Evolutionary conservation across 2,797 vertebrate species (phyloP).

Genomic region (Periophthalmus magnuspinnatus): DNA sequence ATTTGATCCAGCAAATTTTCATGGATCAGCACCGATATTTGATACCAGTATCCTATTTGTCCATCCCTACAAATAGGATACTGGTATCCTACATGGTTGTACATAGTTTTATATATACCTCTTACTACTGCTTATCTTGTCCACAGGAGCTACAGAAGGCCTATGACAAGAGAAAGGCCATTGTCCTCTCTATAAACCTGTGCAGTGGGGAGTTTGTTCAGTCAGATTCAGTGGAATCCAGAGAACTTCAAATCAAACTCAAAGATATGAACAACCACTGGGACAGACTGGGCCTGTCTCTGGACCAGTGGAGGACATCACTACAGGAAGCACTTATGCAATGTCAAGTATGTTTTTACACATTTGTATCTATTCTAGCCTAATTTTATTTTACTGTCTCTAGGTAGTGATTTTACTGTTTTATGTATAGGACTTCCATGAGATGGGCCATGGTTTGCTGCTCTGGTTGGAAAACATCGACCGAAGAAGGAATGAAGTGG

Average conservation of each 20-base stretch:
- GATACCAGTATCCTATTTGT: too few species aligned
- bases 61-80: too few species aligned
- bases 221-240: slow-evolving; percentile 78
- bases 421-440: slow-evolving; percentile 89
- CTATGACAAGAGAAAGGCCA: slow-evolving; percentile 90
- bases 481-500: slow-evolving; percentile 91
- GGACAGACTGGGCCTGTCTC: slow-evolving; percentile 83
- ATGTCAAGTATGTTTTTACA: slow-evolving; percentile 82
- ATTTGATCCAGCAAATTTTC: too few species aligned
- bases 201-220: slow-evolving; percentile 90
- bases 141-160: slow-evolving; percentile 92
- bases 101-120: neutral
- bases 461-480: slow-evolving; percentile 98
- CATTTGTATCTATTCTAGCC: neutral
- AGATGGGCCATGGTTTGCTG: slow-evolving; percentile 93
- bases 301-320: slow-evolving; percentile 87
- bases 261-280: slow-evolving; percentile 91
- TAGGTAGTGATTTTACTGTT: neutral
- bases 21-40: too few species aligned
- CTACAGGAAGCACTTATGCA: slow-evolving; percentile 94
- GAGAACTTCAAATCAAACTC: slow-evolving; percentile 82
- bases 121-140: neutral
- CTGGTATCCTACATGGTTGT: too few species aligned
- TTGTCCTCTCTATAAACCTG: slow-evolving; percentile 93
- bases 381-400: neutral